Base-by-base conservation (phyloP, 2,113 vertebrate species). In the Spea bombifrons region DNA sequence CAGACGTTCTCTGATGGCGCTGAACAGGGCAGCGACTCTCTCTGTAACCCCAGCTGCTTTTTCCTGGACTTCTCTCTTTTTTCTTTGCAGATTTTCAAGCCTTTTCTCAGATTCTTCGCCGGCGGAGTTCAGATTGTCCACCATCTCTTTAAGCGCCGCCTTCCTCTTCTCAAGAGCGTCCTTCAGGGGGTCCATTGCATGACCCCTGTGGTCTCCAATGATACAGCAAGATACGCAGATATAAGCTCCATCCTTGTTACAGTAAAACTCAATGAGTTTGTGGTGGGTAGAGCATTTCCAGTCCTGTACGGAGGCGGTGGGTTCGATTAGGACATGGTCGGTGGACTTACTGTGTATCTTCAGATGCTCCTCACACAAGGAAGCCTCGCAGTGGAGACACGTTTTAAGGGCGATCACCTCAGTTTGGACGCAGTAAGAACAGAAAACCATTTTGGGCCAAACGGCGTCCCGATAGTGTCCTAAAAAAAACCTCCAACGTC, bases 141-240 rank as follows among this genome's bases (percentile, higher is more conserved):
- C 12, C 57, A 61, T 43, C 47, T n/a, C n/a, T 15, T 30, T 59
- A 44, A 80, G 16, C 17, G 47, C 59, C 43, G 45, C 15, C 52
- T 69, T 76, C 30, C 68, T 69, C 66, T 61, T 61, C n/a, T 68
- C 71, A 17, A 17, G 43, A 3, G 71, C 70, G 2, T 16, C n/a
- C 6, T 17, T 8, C 3, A 81, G 17, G 6, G 7, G n/a, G 5
- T 76, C 67, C 57, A 76, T 55, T 10, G 52, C 6, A 10, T 76
- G 75, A 13, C 66, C 66, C 45, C 6, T 57, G 53, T 76, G 75
- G 5, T 76, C 8, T 2, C 66, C 75, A 12, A 59, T 4, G 17
- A 67, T 30, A 76, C 52, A 68, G 65, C 75, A 76, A 12, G 52
- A 59, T 43, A 69, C 75, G 57, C 75, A 76, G 0, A 76, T 10